phyloP scores from a whole-genome alignment of 1,140 invertebrate genomes.

The Pygmarrhopalites habei region DNA sequence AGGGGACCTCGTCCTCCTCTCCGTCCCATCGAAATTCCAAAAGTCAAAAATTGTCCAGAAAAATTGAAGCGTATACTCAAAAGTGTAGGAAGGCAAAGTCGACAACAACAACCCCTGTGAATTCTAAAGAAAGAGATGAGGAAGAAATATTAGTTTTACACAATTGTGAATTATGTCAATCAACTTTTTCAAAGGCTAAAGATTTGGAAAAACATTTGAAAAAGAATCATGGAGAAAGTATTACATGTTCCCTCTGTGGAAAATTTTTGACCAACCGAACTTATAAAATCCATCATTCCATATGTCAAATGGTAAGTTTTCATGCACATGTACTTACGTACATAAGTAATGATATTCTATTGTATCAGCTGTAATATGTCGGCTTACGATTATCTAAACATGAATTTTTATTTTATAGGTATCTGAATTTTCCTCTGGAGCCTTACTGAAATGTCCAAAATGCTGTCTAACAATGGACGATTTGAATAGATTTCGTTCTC shows the following conservation, averaged over 20 bases:
- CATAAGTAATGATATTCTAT: neutral
- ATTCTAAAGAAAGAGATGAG: neutral
- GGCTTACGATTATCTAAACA: too few species aligned
- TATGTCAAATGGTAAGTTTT: slow-evolving; percentile 20
- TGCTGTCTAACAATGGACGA: slow-evolving; percentile 20
- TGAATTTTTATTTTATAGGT: slow-evolving; percentile 16
- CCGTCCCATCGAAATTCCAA: too few species aligned
- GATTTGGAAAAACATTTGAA: slow-evolving; percentile 41
- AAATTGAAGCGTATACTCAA: too few species aligned
- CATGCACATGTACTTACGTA: neutral
- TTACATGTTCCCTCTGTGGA: slow-evolving; percentile 15
- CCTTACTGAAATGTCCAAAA: slow-evolving; percentile 14
- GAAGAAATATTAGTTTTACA: slow-evolving; percentile 4
- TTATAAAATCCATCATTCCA: slow-evolving; percentile 14
- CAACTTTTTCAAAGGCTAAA: slow-evolving; percentile 39
- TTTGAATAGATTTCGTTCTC: slow-evolving; percentile 40
- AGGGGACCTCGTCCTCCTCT: neutral
- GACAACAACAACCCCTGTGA: too few species aligned
- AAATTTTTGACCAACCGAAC: slow-evolving; percentile 11
- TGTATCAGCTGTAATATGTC: neutral
- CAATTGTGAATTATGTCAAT: slow-evolving; percentile 41
- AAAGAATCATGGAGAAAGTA: slow-evolving; percentile 1
- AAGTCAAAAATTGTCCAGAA: neutral
- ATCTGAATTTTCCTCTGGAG: neutral
- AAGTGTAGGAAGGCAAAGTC: too few species aligned